Evolutionary conservation across 2,797 vertebrate genomes (phyloP), one percentile per base, ranked within the genome.

Genomic region (Tapera naevia): DNA sequence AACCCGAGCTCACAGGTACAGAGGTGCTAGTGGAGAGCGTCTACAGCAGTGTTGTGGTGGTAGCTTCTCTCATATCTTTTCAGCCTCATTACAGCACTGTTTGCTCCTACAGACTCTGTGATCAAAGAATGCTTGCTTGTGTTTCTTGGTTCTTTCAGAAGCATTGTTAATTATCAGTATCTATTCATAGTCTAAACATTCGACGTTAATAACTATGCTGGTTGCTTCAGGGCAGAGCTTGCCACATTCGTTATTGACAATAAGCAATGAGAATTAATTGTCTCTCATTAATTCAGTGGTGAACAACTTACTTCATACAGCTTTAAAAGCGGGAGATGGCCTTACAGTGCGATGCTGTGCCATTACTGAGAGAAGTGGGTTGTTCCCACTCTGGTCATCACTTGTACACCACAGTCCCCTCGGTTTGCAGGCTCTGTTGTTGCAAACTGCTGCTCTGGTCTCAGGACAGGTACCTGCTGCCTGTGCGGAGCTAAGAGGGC

Each of bases 251-350:
- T 94, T 97, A 95, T 54, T 11, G 23, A 92, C 78, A 96, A 45
- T 80, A 88, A 92, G 89, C 86, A 94, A 18, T 32, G 91, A 65
- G 79, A 95, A 71, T 94, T 84, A 96, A 93, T 96, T 76, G 71
- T 69, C 48, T 35, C 39, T 94, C 81, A 78, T 94, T 93, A 95
- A 96, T 73, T 93, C 93, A 86, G 51, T 23, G 80, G 46, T 39
- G 85, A 96, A 45, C 91, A 82, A 75, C 78, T 87, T 58, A 51
- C 53, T 94, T 85, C 70, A 32, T 33, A 69, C 3, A 11, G 41
- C 76, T 92, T 79, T 41, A 61, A 74, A 69, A 93, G 91, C 33
- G 17, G 91, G 37, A 92, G 70, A n/a, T 5, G 21, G 57, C 72
- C 62, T 69, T 39, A 9, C 9, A 46, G 80, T 39, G 87, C n/a